These are phyloP conservation scores for Salpingus planirostris DNA, from an alignment of 2,888 invertebrate species.

Conservation along the genomic window DNA sequence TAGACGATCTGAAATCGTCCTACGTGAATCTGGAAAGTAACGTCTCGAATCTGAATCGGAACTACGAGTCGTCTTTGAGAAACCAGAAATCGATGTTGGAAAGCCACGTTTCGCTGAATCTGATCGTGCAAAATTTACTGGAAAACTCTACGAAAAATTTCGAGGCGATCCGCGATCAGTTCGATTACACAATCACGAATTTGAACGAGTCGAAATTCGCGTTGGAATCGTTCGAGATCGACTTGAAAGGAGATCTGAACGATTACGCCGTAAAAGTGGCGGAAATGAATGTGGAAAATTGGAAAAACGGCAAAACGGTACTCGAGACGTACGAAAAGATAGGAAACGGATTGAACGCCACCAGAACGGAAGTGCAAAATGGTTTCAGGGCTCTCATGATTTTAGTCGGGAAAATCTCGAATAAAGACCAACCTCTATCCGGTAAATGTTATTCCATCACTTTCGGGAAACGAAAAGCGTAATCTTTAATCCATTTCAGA, in stretches of 20 bases:
- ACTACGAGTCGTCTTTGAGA: conserved; percentile 5
- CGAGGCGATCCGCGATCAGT: conserved; percentile 1
- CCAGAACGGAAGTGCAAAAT: conserved; percentile 34
- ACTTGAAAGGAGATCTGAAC: conserved; percentile 30
- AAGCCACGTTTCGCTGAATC: conserved; percentile 6
- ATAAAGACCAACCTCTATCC: too few relatives aligned
- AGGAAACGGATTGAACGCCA: conserved; percentile 23
- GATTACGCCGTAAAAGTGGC: conserved; percentile 42
- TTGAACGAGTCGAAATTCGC: conserved; percentile 7
- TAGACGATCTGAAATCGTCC: conserved; percentile 39
- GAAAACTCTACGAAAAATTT: conserved; percentile 5
- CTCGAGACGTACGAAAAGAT: conserved; percentile 25
- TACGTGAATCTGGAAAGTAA: not conserved
- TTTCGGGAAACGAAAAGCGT: too few relatives aligned
- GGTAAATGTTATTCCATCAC: too few relatives aligned
- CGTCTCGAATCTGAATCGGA: not conserved
- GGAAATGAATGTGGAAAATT: conserved; percentile 55
- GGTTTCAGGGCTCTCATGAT: conserved; percentile 31
- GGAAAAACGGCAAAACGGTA: conserved; percentile 47
- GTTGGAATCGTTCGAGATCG: conserved; percentile 20
- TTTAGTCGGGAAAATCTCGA: conserved; percentile 30
- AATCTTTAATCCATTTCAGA: conserved; percentile 12
- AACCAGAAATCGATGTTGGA: conserved; percentile 8
- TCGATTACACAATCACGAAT: conserved; percentile 6
- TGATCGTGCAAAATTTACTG: conserved; percentile 3